Base-by-base conservation (phyloP, 2,113 vertebrate species). In the Anhinga rufa region DNA sequence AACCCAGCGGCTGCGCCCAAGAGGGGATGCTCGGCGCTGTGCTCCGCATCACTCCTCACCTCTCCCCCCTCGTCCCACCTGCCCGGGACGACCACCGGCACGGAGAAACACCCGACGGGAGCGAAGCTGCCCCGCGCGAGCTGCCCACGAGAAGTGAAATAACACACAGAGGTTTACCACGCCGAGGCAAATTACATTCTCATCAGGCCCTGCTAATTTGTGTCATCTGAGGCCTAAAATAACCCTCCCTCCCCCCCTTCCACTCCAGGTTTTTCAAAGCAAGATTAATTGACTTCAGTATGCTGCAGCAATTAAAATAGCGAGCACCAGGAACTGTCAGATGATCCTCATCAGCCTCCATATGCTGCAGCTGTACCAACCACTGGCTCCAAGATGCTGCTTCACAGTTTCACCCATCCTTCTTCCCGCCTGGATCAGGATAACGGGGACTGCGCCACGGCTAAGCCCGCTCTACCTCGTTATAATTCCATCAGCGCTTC, bases 281-380 rank as follows among this genome's bases (percentile, higher is more conserved):
- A 51, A 95, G 97, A 95, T 92, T 88, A 93, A 97, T 95, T 86
- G 89, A 82, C 91, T 94, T 40, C 5, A 64, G 42, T 69, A 20
- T 9, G 58, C 28, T 70, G 92, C 68, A 68, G 94, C 96, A 88
- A 95, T 95, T 96, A 94, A 89, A 84, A 36, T 16, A 38, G 49
- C 7, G 17, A 93, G 85, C 79, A 48, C 82, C 86, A 51, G 95
- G 85, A 92, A 42, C 31, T 28, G 61, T 82, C 86, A 82, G 94
- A 75, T 87, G 91, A 95, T 75, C 66, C 95, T 89, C 89, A 64
- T 77, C 93, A 93, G 93, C 86, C 76, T 93, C 94, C 91, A 91
- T 75, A 76, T 82, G 96, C 92, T 90, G 91, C 95, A 70, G 92
- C 93, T 71, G 91, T 34, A 74, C 62, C 79, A 44, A 57, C 75